Evolutionary conservation across 2,888 invertebrate species (phyloP).

Genomic region (Autographa pulchrina): DNA sequence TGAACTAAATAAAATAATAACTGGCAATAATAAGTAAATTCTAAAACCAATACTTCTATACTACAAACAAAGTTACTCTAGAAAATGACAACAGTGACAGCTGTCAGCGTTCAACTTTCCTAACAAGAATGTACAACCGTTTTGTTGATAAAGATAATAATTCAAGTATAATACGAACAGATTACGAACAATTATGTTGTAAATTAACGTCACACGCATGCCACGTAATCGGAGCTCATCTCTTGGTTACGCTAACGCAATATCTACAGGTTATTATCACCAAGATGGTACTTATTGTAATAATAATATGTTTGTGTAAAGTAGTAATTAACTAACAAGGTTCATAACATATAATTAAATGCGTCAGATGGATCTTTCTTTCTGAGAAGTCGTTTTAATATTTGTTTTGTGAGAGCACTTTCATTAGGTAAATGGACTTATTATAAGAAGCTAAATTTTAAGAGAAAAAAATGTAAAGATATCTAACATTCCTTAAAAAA

Average conservation of each 20-base stretch:
- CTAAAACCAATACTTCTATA: too few relatives aligned
- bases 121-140: constrained; percentile 41
- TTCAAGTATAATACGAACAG: constrained; percentile 24
- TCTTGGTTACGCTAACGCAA: constrained; percentile 21
- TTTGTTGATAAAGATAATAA: constrained; percentile 44
- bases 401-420: background rate
- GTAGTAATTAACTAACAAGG: constrained; percentile 21
- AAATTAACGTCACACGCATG: constrained; percentile 29
- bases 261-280: constrained; percentile 29
- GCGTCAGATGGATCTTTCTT: constrained; percentile 7
- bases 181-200: constrained; percentile 32
- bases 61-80: background rate
- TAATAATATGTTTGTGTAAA: constrained; percentile 10
- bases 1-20: too few relatives aligned
- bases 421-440: background rate
- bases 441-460: background rate
- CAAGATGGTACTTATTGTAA: constrained; percentile 2
- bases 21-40: too few relatives aligned
- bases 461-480: too few relatives aligned
- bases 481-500: too few relatives aligned
- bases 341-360: background rate
- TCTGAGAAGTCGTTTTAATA: background rate
- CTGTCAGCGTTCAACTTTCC: constrained; percentile 31
- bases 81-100: background rate
- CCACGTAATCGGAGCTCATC: constrained; percentile 35